Conservation (phyloP, 2,113 vertebrate genomes). For the Antigone vipio region DNA sequence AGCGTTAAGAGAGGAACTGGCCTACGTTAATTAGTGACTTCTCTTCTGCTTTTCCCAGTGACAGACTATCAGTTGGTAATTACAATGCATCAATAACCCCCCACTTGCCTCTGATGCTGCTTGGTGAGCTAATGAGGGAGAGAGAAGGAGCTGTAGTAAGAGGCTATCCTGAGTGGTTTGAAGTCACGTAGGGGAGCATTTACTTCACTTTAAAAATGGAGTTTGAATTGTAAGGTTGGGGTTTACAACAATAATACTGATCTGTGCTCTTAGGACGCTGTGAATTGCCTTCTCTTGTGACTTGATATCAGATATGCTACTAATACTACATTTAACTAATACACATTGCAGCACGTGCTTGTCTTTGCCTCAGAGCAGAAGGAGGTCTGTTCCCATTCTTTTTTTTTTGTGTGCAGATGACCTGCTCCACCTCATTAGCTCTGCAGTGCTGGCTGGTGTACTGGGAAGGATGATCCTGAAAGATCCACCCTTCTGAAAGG, state of each 20-base stretch:
- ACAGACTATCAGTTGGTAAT: constrained; percentile 32
- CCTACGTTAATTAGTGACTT: constrained; percentile 35
- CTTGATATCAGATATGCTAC: neutral
- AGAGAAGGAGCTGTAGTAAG: neutral
- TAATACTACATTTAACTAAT: neutral
- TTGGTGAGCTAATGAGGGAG: constrained; percentile 55
- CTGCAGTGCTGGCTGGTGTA: neutral
- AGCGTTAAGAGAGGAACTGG: neutral
- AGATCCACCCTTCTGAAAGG: constrained; percentile 37
- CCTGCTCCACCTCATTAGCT: constrained; percentile 45
- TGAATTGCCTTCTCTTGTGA: neutral
- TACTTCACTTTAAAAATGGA: neutral
- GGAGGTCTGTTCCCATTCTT: neutral
- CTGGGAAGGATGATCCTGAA: constrained; percentile 8
- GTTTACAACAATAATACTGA: neutral
- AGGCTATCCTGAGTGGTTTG: neutral
- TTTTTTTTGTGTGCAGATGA: constrained; percentile 4
- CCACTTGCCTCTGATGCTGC: neutral
- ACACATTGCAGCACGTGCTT: neutral
- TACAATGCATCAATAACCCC: constrained; percentile 16
- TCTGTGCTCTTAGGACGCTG: neutral
- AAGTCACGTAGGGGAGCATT: neutral
- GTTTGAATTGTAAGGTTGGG: neutral
- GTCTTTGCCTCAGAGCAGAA: neutral
- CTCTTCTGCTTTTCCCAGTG: neutral